These are phyloP conservation scores for Tetramorium simillimum DNA, from an alignment of 1,140 invertebrate species.

Conservation along the genomic window DNA sequence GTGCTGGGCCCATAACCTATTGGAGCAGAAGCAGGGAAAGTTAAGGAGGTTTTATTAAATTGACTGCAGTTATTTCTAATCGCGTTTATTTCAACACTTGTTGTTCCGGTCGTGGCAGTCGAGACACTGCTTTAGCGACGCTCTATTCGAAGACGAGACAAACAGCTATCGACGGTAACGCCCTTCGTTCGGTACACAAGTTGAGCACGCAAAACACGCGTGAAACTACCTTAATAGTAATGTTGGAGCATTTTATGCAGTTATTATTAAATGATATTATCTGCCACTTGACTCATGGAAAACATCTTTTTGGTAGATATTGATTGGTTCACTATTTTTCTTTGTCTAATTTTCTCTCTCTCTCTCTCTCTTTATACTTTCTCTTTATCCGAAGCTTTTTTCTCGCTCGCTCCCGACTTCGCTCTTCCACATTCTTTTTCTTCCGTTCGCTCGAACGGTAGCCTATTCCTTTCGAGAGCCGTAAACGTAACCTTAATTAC, in stretches of 20 bases:
- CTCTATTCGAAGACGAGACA: no score
- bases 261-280: slow-evolving; percentile 67
- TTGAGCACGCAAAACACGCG: no score
- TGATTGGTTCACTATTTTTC: neutral
- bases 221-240: no score
- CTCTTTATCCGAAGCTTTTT: neutral
- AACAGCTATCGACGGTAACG: no score
- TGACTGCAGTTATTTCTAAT: no score
- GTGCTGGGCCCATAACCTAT: no score
- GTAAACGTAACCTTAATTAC: slow-evolving; percentile 84
- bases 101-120: no score
- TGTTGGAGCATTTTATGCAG: slow-evolving; percentile 26
- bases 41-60: no score
- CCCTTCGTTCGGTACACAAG: no score
- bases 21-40: no score
- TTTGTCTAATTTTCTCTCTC: slow-evolving; percentile 14
- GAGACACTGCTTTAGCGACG: no score
- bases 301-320: slow-evolving; percentile 43
- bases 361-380: slow-evolving; percentile 21
- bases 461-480: slow-evolving; percentile 68
- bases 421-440: slow-evolving; percentile 43
- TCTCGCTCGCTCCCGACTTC: slow-evolving; percentile 17
- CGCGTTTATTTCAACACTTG: no score
- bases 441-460: slow-evolving; percentile 66
- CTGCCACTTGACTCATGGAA: slow-evolving; percentile 54